A percentile compares a stretch with the other conserved stretches of the same genome.
These are phyloP conservation scores for Muricea muricata DNA, from an alignment of 92 coral and sea anemone genomes.

Conservation along the genomic window DNA sequence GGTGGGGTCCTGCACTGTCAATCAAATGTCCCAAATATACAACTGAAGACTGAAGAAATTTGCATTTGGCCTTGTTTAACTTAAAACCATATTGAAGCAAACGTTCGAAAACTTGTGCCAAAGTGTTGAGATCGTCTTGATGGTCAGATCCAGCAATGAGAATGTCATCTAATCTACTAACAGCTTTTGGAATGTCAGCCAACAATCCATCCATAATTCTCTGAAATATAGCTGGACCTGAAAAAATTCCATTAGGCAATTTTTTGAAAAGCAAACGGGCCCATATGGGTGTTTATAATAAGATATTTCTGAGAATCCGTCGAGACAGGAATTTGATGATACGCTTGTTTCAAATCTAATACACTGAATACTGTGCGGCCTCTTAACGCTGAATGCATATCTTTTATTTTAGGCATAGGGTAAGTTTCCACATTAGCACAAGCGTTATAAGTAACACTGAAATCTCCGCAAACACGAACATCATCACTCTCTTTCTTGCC, in stretches of 20 bases:
- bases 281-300: conserved; percentile 70
- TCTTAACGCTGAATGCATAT: conserved; percentile 62
- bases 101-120: conserved; percentile 44
- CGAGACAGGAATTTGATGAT: conserved; percentile 69
- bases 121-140: conserved; percentile 49
- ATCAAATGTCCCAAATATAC: too few species aligned
- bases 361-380: too few species aligned
- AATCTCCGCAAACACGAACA: conserved; percentile 71
- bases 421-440: conserved; percentile 50
- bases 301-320: conserved; percentile 61
- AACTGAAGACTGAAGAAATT: too few species aligned
- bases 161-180: conserved; percentile 55
- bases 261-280: conserved; percentile 57
- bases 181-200: conserved; percentile 58
- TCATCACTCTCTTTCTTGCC: conserved; percentile 68
- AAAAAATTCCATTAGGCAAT: too few species aligned
- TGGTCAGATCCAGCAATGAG: conserved; percentile 55
- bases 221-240: conserved; percentile 46
- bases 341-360: too few species aligned
- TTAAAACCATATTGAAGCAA: conserved; percentile 9
- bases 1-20: conserved; percentile 42
- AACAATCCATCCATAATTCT: too few species aligned
- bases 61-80: conserved; percentile 46
- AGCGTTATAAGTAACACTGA: conserved; percentile 41
- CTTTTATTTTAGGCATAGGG: conserved; percentile 46